Conservation (phyloP, 2,797 vertebrate species). For the Monodelphis domestica region DNA sequence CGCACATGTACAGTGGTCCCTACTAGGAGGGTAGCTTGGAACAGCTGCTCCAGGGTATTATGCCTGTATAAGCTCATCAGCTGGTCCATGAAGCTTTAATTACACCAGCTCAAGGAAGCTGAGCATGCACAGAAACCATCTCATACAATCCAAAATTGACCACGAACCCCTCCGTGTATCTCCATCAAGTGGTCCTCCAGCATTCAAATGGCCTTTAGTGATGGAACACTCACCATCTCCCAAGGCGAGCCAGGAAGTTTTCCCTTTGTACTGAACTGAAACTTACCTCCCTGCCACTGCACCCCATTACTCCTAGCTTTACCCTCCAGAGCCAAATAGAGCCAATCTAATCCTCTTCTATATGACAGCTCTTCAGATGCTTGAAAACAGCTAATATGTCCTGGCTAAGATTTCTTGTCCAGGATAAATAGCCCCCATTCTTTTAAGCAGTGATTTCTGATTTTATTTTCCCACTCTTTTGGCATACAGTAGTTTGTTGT, state of each 20-base stretch:
- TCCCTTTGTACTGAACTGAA: neutral
- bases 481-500: too few relatives aligned
- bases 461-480: too few relatives aligned
- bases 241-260: neutral
- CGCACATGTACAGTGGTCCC: neutral
- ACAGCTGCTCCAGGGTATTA: neutral
- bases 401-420: too few relatives aligned
- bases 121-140: too few relatives aligned
- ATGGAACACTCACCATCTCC: too few relatives aligned
- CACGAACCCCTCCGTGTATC: neutral
- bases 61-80: neutral
- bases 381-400: too few relatives aligned
- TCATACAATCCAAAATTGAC: too few relatives aligned
- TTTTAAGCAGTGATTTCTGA: too few relatives aligned
- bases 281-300: neutral
- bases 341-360: neutral
- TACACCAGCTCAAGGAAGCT: neutral
- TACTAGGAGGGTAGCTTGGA: neutral
- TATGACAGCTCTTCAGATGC: neutral
- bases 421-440: too few relatives aligned
- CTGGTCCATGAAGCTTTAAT: neutral
- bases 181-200: neutral
- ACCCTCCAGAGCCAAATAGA: neutral
- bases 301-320: too few relatives aligned
- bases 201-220: neutral